Evolutionary conservation across 2,888 invertebrate species (phyloP), one percentile per base, ranked within the genome.

Genomic region (Emmelina monodactyla): DNA sequence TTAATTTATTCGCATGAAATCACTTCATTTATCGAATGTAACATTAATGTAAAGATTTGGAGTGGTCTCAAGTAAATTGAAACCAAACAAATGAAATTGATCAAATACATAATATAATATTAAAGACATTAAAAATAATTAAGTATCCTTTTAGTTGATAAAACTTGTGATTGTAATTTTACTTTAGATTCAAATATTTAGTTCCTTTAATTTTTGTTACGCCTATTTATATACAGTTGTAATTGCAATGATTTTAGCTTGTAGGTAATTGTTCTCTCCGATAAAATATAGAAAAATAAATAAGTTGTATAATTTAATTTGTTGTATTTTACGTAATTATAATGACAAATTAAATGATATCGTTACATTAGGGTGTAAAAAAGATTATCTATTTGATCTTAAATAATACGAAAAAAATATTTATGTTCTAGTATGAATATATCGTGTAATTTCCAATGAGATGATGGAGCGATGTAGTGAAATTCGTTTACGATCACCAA

Each of bases 371-470:
- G 78, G 68, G 49, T 79, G 78, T 79, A 79, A 76, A 78, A 78
- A 78, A 78, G 79, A 79, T 79, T 78, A 73, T 79, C 78, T 79
- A 79, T 79, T 79, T 78, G 73, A 76, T 75, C 75, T 75, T 78
- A 72, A 73, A 62, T 78, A 76, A 73, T 75, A 76, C 65, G 73
- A 75, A 67, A 66, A n/a, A 75, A 73, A 73, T 78, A 79, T 79
- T 76, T 79, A 79, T 76, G 79, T 78, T 79, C 75, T 79, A 79
- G 78, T 70, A 75, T 69, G 73, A 76, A 69, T 72, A 59, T 73
- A 72, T 67, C 64, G 66, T 75, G 73, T 76, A 76, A 73, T 73
- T 71, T 56, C 57, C 62, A 54, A 55, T 60, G 63, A 64, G 62
- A 66, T 55, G 69, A 68, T 62, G 75, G 62, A 68, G 68, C 67